Base-by-base conservation (phyloP, 2,888 invertebrate species). In the Rotaria magnacalcarata region DNA sequence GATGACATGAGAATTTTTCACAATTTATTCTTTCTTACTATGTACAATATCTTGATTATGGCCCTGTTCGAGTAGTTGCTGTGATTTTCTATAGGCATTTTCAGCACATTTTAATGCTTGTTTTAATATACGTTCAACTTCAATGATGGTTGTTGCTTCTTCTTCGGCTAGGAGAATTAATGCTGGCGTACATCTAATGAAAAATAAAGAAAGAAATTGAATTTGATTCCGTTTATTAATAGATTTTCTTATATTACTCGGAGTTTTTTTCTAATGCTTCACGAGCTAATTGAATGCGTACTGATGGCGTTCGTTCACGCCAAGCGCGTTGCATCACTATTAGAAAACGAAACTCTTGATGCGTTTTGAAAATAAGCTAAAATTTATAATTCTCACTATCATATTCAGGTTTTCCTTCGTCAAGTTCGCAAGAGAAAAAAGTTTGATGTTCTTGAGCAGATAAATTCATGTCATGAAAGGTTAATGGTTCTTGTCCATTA, bases 371-470 rank as follows among this genome's bases (percentile, higher is more conserved):
- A 10, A 52, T 52, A 16, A 52, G 16, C 2, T 50, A 50, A 50
- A 80, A 47, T 19, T 11, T 8, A 4, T 47, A 47, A 80, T 1
- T 80, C 24, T 80, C 47, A 80, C 80, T 94, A 92, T 96, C 95
- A 91, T 95, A 96, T 90, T 96, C 96, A 8, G 94, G 94, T 91
- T 94, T 95, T 58, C 95, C 95, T 3, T 93, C 93, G 91, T 96
- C 96, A 84, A 94, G 94, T 90, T 96, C 96, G 91, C 96, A 96
- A 0, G 95, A 96, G 90, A 96, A 96, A 92, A 96, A 96, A 8
- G 95, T 96, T 91, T 97, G 97, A 92, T 99, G 98, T 92, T 98
- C 98, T 92, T 98, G 97, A 34, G 98, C 97, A 0, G 97, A 96
- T 84, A 98, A 93, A 92, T 98, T 99, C 97, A 98, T 97, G 90